Evolutionary conservation across 2,888 invertebrate species (phyloP).

Genomic region (Thera obeliscata): DNA sequence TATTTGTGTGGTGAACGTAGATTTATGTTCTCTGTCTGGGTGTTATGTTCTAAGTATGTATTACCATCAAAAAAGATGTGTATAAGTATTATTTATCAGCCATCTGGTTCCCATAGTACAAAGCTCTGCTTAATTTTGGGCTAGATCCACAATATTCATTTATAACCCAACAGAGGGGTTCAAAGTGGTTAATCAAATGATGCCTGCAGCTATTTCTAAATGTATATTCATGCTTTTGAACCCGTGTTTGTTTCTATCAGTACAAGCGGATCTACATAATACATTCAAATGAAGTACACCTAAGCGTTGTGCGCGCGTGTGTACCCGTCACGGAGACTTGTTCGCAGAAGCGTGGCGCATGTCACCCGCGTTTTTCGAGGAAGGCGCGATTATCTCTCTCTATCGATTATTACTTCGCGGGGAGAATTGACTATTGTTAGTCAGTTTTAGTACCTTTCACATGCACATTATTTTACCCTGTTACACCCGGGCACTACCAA

Average conservation of each 20-base stretch:
- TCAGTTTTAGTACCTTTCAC: conserved; percentile 1
- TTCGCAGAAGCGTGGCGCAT: conserved; percentile 70
- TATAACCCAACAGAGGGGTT: too few species aligned
- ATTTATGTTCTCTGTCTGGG: too few species aligned
- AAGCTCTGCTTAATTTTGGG: too few species aligned
- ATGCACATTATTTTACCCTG: background rate
- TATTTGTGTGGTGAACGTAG: too few species aligned
- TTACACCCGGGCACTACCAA: too few species aligned
- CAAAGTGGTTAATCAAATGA: too few species aligned
- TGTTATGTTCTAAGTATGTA: too few species aligned
- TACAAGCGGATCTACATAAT: conserved; percentile 1
- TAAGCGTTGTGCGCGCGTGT: conserved; percentile 37
- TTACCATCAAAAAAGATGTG: too few species aligned
- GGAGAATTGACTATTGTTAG: conserved; percentile 43
- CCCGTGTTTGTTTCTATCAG: conserved; percentile 18
- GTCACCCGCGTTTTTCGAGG: conserved; percentile 70
- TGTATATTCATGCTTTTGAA: background rate
- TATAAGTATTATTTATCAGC: too few species aligned
- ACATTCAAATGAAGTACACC: conserved; percentile 24
- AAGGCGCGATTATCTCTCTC: conserved; percentile 65
- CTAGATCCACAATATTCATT: too few species aligned
- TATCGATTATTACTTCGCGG: conserved; percentile 57
- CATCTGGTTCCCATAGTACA: too few species aligned
- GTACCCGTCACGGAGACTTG: conserved; percentile 55
- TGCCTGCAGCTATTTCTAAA: background rate